A percentile compares a stretch with the other conserved stretches of the same genome.
Conservation (phyloP, 1,140 invertebrate species). For the Liolophura sinensis region DNA sequence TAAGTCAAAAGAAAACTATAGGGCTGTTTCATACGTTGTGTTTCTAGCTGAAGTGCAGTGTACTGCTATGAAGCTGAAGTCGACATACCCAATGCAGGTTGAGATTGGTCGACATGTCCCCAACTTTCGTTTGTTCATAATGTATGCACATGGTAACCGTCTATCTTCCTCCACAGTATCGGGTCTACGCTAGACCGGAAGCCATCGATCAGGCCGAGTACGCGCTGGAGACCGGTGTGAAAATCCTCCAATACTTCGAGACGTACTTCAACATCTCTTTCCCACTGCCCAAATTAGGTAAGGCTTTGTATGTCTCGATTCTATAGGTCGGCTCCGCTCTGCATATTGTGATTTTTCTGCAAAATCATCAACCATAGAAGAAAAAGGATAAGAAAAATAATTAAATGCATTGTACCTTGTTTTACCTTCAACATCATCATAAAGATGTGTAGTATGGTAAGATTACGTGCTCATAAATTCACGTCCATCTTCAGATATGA, state of each 20-base stretch:
- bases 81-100: too few relatives aligned
- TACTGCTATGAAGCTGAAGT: too few relatives aligned
- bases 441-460: background rate
- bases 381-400: too few relatives aligned
- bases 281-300: conserved; percentile 48
- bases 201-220: conserved; percentile 40
- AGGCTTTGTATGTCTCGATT: background rate
- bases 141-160: too few relatives aligned
- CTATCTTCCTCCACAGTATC: conserved; percentile 27
- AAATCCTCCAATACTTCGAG: conserved; percentile 55
- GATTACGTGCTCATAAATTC: background rate
- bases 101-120: too few relatives aligned
- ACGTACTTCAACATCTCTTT: conserved; percentile 54
- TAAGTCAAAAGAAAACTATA: too few relatives aligned
- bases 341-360: too few relatives aligned
- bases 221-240: conserved; percentile 36
- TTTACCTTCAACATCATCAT: background rate
- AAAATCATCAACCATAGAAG: too few relatives aligned
- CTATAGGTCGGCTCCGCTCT: too few relatives aligned
- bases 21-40: too few relatives aligned
- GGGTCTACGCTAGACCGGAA: conserved; percentile 45
- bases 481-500: conserved; percentile 72
- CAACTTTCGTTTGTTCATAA: too few relatives aligned
- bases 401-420: conserved; percentile 15
- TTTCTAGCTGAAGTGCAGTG: too few relatives aligned